A percentile compares a stretch with the other conserved stretches of the same genome.
Evolutionary conservation across 2,888 invertebrate genomes (phyloP).

Genomic region (Harpalus rufipes): DNA sequence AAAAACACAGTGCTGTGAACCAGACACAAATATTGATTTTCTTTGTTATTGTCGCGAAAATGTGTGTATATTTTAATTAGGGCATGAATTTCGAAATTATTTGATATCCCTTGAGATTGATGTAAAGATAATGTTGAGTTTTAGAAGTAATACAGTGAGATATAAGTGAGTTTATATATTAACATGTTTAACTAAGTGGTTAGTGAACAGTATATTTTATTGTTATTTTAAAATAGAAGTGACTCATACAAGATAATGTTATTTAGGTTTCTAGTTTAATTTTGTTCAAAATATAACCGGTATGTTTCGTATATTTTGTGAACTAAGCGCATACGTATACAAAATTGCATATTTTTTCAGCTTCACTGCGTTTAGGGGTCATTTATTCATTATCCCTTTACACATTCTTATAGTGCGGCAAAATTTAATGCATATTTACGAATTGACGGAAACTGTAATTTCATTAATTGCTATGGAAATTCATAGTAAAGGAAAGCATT

Average conservation of each 20-base stretch:
- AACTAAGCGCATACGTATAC: neutral
- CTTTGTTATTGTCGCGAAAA: neutral
- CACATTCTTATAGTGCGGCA: neutral
- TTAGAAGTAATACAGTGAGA: neutral
- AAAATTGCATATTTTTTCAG: neutral
- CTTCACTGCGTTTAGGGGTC: neutral
- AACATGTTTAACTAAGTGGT: neutral
- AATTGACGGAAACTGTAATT: no score
- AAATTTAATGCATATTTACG: neutral
- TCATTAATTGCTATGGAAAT: no score
- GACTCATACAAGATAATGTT: slow-evolving; percentile 26
- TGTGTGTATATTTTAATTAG: neutral
- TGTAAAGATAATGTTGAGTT: neutral
- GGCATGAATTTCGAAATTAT: neutral
- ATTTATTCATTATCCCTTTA: no score
- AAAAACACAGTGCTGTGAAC: neutral
- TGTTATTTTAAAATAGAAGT: slow-evolving; percentile 42
- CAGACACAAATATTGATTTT: neutral
- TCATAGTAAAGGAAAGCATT: no score
- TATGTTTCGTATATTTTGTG: neutral
- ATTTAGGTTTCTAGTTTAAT: slow-evolving; percentile 19
- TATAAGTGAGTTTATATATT: neutral
- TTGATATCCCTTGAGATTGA: neutral
- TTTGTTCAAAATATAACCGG: slow-evolving; percentile 4
- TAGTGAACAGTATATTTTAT: slow-evolving; percentile 21